phyloP scores from a whole-genome alignment of 2,888 invertebrate species.

The Philereme vetulata region DNA sequence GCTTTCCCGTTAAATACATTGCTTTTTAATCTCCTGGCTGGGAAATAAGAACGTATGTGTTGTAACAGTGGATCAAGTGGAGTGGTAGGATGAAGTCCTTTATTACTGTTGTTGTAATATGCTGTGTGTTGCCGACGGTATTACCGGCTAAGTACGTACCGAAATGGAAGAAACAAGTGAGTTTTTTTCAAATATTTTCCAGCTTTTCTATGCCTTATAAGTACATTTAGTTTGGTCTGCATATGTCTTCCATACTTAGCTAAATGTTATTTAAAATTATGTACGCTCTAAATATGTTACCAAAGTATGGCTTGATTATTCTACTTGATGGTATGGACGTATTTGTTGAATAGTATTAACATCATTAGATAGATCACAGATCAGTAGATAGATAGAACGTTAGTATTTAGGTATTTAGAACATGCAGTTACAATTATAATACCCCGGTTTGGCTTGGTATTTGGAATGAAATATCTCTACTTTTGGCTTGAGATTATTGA shows the following conservation, averaged over 20 bases:
- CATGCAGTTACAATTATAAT: no score
- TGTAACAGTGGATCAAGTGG: slow-evolving; percentile 13
- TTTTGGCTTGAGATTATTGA: no score
- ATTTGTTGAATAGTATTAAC: no score
- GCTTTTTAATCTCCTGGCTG: not conserved
- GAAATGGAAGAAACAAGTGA: slow-evolving; percentile 91
- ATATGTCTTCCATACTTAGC: not conserved
- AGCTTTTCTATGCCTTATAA: not conserved
- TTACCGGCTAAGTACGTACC: slow-evolving; percentile 86
- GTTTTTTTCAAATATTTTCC: slow-evolving; percentile 34
- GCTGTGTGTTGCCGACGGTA: slow-evolving; percentile 57
- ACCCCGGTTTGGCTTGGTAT: no score
- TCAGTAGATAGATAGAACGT: no score
- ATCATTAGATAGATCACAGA: no score
- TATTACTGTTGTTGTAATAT: slow-evolving; percentile 50
- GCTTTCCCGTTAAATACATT: slow-evolving; percentile 6
- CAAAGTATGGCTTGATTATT: no score
- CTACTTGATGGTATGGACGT: no score
- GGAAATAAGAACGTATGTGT: slow-evolving; percentile 8
- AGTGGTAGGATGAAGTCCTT: slow-evolving; percentile 50
- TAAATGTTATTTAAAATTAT: slow-evolving; percentile 5
- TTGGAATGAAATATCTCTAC: no score
- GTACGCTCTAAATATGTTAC: no score
- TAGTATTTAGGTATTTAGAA: no score
- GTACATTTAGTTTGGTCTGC: slow-evolving; percentile 14